Base-by-base conservation (phyloP, 2,888 invertebrate species). In the Spisula subtruncata region DNA sequence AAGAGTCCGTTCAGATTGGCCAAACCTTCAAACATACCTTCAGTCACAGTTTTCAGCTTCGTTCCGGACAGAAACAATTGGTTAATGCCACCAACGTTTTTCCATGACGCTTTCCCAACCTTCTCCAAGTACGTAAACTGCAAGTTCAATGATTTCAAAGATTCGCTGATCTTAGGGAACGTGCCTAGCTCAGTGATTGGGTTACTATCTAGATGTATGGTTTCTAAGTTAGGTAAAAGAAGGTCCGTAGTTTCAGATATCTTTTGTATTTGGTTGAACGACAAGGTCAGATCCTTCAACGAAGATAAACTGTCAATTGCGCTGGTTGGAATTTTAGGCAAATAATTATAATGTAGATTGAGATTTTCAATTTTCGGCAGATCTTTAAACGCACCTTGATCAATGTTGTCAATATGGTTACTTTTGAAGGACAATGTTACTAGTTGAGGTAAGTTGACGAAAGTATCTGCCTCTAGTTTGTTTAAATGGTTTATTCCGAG, bases 11-110 rank as follows among this genome's bases (percentile, higher is more conserved):
- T 41, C 10, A 92, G 20, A 20, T 88, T 83, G 0, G 10, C 20
- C 0, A 92, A 56, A 48, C 90, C 90, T 16, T 80, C 66, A 83
- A 92, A 92, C 87, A 87, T 92, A 16, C 88, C 92, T 18, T 82
- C 46, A 8, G 41, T 48, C 0, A 90, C n/a, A 25, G 84, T 29
- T 8, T 25, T 20, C 10, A 85, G 60, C 16, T 60, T 79, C n/a
- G 79, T 89, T 56, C 90, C 90, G 2, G 46, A 75, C 25, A 92
- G 20, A 29, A 46, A 48, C 48, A 92, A 60, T 12, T 35, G 6
- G 12, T 83, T 25, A 14, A 92, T 60, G 14, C 46, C 32, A 20
- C 35, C 56, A 1, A 83, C 14, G 32, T 90, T 83, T 16, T 46
- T 81, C 92, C 92, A 92, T n/a, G 90, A 79, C 8, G 48, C 48